phyloP scores from a whole-genome alignment of 2,113 vertebrate species.

The Coptodon bakossiorum region DNA sequence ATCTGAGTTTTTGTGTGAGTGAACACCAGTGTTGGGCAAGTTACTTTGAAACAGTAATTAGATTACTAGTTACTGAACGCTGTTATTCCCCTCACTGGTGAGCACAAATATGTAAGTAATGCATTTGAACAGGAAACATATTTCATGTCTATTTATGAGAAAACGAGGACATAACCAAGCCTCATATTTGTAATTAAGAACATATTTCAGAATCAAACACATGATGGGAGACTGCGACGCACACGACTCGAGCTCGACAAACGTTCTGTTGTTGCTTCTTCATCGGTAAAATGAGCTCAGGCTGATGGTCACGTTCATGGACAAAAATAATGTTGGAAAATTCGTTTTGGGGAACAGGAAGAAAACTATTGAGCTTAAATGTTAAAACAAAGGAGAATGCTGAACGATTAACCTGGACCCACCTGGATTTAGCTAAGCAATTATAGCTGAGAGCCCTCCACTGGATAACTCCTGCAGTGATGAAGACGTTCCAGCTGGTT shows the following conservation, averaged over 20 bases:
- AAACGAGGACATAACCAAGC: neutral
- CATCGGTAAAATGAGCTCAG: fast-evolving
- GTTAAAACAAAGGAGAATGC: neutral
- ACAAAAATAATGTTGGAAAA: neutral
- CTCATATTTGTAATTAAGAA: neutral
- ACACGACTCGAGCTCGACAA: neutral
- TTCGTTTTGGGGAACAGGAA: fast-evolving
- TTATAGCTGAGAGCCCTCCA: neutral
- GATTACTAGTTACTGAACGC: neutral
- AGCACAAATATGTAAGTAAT: neutral
- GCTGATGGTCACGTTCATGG: neutral
- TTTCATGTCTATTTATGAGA: fast-evolving
- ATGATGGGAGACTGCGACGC: neutral
- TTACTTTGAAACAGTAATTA: neutral
- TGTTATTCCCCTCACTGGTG: neutral
- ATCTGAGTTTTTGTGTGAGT: neutral
- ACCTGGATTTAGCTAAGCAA: neutral
- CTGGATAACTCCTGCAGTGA: neutral
- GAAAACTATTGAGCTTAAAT: neutral
- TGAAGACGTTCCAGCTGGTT: neutral
- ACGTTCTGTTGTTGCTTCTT: neutral
- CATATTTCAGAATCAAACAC: neutral
- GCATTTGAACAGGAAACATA: neutral
- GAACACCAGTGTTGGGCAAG: neutral
- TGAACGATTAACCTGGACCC: neutral